A percentile compares a stretch with the other conserved stretches of the same genome.
Evolutionary conservation across 1,140 invertebrate genomes (phyloP).

Genomic region (Agraylea sexmaculata): DNA sequence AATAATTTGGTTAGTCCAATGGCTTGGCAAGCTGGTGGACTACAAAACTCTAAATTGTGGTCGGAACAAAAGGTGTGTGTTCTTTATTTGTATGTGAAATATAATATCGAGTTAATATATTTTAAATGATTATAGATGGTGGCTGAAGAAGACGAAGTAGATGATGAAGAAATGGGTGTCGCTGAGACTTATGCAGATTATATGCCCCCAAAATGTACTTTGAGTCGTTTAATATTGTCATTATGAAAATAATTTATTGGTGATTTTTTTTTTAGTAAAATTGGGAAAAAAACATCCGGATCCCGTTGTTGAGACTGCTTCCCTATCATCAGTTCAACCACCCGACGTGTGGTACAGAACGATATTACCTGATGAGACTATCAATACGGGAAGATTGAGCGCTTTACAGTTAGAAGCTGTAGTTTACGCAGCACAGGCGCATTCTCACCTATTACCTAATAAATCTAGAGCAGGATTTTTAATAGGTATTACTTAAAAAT

Average conservation of each 20-base stretch:
- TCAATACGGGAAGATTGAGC: conserved; percentile 78
- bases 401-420: conserved; percentile 95
- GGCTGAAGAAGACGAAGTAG: conserved; percentile 70
- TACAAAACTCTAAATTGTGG: conserved; percentile 32
- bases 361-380: conserved; percentile 72
- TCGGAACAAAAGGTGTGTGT: conserved; percentile 23
- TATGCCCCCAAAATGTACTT: conserved; percentile 86
- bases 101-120: not conserved
- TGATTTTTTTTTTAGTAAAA: conserved; percentile 54
- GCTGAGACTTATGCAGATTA: conserved; percentile 98
- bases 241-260: conserved; percentile 6
- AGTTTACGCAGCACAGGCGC: conserved; percentile 92
- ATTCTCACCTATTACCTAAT: conserved; percentile 84
- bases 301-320: conserved; percentile 98
- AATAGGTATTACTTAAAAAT: conserved; percentile 50
- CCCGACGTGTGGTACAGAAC: conserved; percentile 88
- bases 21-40: conserved; percentile 27
- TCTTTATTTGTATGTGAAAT: not conserved
- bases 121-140: conserved; percentile 13
- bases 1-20: conserved; percentile 27
- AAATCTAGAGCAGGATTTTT: conserved; percentile 90
- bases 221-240: conserved; percentile 13
- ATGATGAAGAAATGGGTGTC: conserved; percentile 94
- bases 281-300: conserved; percentile 95
- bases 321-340: conserved; percentile 90